Evolutionary conservation across 2,888 invertebrate species (phyloP), one percentile per base, ranked within the genome.

Genomic region (Anarsia innoxiella): DNA sequence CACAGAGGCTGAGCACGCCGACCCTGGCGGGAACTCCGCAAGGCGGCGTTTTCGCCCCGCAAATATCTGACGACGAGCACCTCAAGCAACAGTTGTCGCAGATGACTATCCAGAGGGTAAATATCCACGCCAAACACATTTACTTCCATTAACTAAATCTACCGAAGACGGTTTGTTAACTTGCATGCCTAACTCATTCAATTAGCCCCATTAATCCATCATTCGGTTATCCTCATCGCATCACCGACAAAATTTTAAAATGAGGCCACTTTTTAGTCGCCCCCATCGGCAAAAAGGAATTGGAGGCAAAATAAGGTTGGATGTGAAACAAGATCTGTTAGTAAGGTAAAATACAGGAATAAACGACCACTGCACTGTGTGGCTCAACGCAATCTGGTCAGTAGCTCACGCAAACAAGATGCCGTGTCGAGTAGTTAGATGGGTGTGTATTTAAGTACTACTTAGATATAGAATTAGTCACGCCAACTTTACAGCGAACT

Each of bases 291-390:
- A 56, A 74, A 71, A 69, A 78, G 80, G 70, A 78, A 75, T 75
- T 78, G 84, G 80, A 77, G 82, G 66, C 73, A 78, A 75, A 83
- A 82, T 82, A 82, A 77, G 66, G 69, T 84, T 61, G 84, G 79
- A 68, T 80, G 82, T 70, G 77, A 82, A 62, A 73, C 82, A 65
- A 79, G 79, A 72, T 71, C 80, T 54, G 63, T 77, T 64, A 78
- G 76, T 67, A 73, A 83, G 84, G 84, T 84, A 84, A 82, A 70
- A 64, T 9, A 56, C 50, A 65, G 59, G 48, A 59, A 55, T 55
- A 57, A 56, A 53, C 46, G 56, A 64, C 66, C 66, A 66, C 55
- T 56, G 72, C 79, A 77, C 74, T 57, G 72, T 66, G 76, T 78
- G 72, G 63, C 62, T 56, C 52, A 59, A 52, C 51, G 58, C 61